Base-by-base conservation (phyloP, 1,140 invertebrate genomes). In the Mercenaria mercenaria region DNA sequence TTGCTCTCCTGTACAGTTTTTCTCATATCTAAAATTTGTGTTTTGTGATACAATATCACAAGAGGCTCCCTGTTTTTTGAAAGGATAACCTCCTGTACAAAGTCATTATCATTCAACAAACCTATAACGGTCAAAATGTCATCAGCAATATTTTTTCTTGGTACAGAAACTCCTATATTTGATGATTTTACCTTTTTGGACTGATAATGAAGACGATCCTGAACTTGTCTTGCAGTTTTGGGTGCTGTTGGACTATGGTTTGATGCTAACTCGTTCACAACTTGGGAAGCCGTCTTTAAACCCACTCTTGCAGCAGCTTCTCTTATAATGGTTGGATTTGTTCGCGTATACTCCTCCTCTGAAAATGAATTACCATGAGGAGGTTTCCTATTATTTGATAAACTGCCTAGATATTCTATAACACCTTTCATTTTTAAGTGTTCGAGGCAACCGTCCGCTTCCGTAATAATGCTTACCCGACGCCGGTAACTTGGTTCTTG, bases 151-250 rank as follows among this genome's bases (percentile, higher is more conserved):
- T 84, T 84, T 18, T 56, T 56, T 61, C 37, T 39, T 18, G 0
- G 80, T 6, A n/a, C 39, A 3, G 37, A 18, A 41, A 8, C 18
- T 3, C 3, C 18, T 15, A 8, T 15, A 10, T 18, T 29, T 41
- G 56, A 18, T 64, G 13, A 50, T 84, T 84, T 20, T 47, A 72
- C 13, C 37, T 84, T 72, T 72, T 39, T 32, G 37, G 0, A 81
- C 2, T 59, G 11, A 20, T 52, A 23, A 39, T 69, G 72, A 2
- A 84, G 47, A 32, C 13, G 11, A 0, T 84, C 67, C n/a, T 84
- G 82, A 8, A 84, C 39, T 50, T 84, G 82, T 39, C 64, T 29
- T n/a, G 52, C 59, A 39, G 11, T 69, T 72, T 84, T 84, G 10
- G 37, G 61, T 2, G 82, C 82, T 4, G 13, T 41, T 8, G 23